Evolutionary conservation across 2,797 vertebrate species (phyloP).

Genomic region (Malacoraja senta): DNA sequence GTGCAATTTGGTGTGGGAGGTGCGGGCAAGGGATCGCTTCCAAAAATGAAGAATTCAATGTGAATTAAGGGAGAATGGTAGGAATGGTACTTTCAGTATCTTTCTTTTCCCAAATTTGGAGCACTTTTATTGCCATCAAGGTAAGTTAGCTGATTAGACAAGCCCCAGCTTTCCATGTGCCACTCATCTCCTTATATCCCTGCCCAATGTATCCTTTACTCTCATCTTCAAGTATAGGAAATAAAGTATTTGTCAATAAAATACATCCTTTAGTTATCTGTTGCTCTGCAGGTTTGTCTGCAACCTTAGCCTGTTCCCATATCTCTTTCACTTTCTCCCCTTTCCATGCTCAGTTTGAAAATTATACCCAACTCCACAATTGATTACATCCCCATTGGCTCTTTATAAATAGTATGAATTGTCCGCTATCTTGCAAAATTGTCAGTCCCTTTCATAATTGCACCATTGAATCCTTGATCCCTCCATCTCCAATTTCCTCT

Average conservation of each 20-base stretch:
- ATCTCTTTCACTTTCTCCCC: neutral
- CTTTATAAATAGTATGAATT: neutral
- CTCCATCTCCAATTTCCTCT: neutral
- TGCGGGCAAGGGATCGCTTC: too few species aligned
- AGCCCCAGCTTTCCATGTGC: neutral
- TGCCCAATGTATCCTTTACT: neutral
- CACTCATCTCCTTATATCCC: neutral
- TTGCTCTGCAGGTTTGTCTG: too few species aligned
- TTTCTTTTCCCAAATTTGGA: neutral
- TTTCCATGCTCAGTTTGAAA: neutral
- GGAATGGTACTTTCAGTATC: neutral
- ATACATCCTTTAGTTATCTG: neutral
- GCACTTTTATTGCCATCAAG: neutral
- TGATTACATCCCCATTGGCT: neutral
- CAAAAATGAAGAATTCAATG: too few species aligned
- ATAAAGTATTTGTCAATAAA: neutral
- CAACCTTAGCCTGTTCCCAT: neutral
- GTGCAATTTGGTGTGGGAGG: too few species aligned
- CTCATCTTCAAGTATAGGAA: neutral
- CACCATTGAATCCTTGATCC: neutral
- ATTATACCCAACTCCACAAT: neutral
- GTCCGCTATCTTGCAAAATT: neutral
- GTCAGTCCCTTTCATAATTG: neutral
- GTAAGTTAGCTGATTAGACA: neutral
- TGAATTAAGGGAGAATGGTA: neutral